Evolutionary conservation across 1,140 invertebrate genomes (phyloP), one percentile per base, ranked within the genome.

Genomic region (Drosophila lini): DNA sequence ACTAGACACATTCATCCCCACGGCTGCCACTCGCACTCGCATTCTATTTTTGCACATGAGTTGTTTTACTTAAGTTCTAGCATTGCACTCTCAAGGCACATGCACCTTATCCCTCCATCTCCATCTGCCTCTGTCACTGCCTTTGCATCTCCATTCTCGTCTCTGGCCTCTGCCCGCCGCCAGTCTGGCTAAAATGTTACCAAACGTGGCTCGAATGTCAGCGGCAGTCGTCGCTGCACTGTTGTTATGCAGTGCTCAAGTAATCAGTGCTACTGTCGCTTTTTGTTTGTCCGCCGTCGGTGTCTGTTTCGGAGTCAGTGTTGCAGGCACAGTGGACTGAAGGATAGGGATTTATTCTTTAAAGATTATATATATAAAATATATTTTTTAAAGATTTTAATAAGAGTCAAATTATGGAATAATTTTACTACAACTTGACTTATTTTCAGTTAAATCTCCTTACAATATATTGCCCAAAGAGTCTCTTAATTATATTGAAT

Each of bases 41-140:
- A 78, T 78, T 78, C 64, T 78, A 73, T 81, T 81, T 81, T 78
- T 86, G 83, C 83, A 86, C 83, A 86, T 86, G 83, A 86, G 83
- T 86, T 86, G 82, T 88, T 80, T 86, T 86, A 88, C 83, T 88
- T 86, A 86, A 83, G 83, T 86, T 86, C 83, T 88, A 86, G 81
- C 83, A 64, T 86, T 86, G 76, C 82, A 86, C 75, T 88, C 68
- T 80, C 83, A 88, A 86, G 82, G 83, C 82, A 76, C 82, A 88
- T 88, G 79, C 83, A 86, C 83, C 83, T 80, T 88, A 58, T 34
- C 52, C 67, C 52, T 6, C 52, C 52, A 38, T 22, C 34, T 22
- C 19, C 52, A 10, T 2, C 50, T 48, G 50, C 7, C 50, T 2
- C 50, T 53, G 32, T 13, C 31, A 19, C 11, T 9, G 52, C 32